Conservation (phyloP, 2,113 vertebrate genomes). For the Antechinus stuartii region DNA sequence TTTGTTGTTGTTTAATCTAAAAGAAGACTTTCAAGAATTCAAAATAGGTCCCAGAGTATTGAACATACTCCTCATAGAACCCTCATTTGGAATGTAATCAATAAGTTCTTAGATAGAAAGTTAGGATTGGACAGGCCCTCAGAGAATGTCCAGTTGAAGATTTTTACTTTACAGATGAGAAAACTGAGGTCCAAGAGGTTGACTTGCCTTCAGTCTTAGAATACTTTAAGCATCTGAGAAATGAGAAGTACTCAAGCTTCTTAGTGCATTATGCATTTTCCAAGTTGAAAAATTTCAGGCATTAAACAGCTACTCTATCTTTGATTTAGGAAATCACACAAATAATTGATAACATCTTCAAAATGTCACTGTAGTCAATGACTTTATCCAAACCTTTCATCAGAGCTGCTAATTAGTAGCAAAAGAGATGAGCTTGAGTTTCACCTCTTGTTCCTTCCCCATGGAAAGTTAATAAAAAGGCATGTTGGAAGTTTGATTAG, state of each 20-base stretch:
- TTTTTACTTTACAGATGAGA: not conserved
- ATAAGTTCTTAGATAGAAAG: not conserved
- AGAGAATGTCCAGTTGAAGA: not conserved
- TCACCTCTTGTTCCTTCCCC: not conserved
- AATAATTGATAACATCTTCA: not conserved
- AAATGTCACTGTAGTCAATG: not conserved
- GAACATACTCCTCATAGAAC: not conserved
- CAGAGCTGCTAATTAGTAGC: not conserved
- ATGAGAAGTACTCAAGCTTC: not conserved
- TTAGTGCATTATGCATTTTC: not conserved
- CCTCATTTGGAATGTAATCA: not conserved
- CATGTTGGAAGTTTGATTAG: not conserved
- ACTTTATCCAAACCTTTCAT: not conserved
- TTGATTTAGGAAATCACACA: not conserved
- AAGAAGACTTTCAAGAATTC: not conserved
- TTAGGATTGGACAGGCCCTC: not conserved
- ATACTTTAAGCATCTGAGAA: not conserved
- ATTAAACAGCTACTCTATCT: not conserved
- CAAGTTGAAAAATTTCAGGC: not conserved
- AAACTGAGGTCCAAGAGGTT: not conserved
- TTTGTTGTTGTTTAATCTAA: not conserved
- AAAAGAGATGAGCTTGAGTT: not conserved
- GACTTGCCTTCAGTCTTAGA: not conserved
- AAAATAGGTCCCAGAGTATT: not conserved
- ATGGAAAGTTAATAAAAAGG: not conserved